Evolutionary conservation across 1,140 invertebrate genomes (phyloP), one percentile per base, ranked within the genome.

Genomic region (Drosophila bocki): DNA sequence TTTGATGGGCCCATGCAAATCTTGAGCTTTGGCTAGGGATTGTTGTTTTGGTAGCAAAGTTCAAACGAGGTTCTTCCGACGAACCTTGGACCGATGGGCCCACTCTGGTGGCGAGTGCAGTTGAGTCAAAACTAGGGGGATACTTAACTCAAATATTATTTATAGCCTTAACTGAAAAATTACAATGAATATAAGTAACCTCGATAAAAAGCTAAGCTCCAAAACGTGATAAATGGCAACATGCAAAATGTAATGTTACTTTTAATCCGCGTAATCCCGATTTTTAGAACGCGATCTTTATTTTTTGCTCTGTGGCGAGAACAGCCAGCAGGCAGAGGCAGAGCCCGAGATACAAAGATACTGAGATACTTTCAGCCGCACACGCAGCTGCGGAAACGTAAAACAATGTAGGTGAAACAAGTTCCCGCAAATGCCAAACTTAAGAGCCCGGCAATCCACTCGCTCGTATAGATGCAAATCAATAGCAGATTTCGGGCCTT

Each of bases 341-440:
- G 64, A 59, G 37, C 22, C 51, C 54, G 45, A 76, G 54, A 77
- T 65, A 71, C 78, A 70, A 58, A 76, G 72, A 69, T 63, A 61
- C 54, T 62, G 29, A 58, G 64, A 58, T 51, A 74, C 70, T 71
- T 75, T 54, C 45, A 68, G 72, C 78, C 80, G 74, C 84, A 84
- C 85, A 90, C 78, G 84, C 85, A 84, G 80, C 85, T 90, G 78
- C 84, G 81, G 85, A 87, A 88, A 87, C 78, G 84, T 72, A 80
- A 90, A 79, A 69, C 64, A 82, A 90, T 90, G 85, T 90, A 90
- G 85, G 85, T 90, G 85, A 90, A 90, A 90, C 85, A 77, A 90
- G 85, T 90, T 90, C 67, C 81, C 74, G 71, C 67, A 84, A 80
- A 85, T 74, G 68, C 62, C 72, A 84, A 78, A 78, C 59, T 87